These are phyloP conservation scores for Petrolisthes cinctipes DNA, from an alignment of 2,888 invertebrate genomes.

Conservation along the genomic window DNA sequence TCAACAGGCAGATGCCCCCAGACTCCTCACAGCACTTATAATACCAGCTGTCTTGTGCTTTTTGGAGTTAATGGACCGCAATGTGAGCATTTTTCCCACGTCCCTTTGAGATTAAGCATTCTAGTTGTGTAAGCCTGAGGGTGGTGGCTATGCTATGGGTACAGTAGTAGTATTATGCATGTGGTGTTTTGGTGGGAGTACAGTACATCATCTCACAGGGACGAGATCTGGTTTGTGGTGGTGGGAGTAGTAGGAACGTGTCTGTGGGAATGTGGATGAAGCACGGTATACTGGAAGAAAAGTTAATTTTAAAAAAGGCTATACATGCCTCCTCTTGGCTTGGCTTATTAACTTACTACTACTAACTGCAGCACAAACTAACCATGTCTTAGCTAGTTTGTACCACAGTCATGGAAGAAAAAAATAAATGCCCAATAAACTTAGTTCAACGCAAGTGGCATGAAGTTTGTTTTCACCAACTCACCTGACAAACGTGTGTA, in stretches of 20 bases:
- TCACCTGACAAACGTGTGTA: conserved; percentile 66
- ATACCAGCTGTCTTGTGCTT: neutral
- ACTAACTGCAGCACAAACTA: conserved; percentile 60
- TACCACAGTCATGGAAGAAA: conserved; percentile 55
- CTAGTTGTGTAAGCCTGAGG: neutral
- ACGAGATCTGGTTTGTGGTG: neutral
- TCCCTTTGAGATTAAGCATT: neutral
- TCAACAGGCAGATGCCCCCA: conserved; percentile 14
- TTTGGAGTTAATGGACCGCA: neutral
- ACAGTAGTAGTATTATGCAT: neutral
- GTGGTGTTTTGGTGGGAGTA: neutral
- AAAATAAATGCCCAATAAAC: conserved; percentile 73
- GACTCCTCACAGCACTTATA: conserved; percentile 12
- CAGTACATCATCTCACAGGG: neutral
- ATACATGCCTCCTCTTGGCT: conserved; percentile 42
- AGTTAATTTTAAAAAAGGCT: conserved; percentile 22
- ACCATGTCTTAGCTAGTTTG: conserved; percentile 58
- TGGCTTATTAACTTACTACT: conserved; percentile 31
- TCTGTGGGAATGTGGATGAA: conserved; percentile 28
- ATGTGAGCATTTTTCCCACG: neutral
- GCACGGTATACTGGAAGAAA: conserved; percentile 25
- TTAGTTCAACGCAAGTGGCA: conserved; percentile 71
- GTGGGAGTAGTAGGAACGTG: conserved; percentile 16
- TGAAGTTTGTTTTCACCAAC: conserved; percentile 64
- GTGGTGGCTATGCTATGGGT: neutral